Percentiles rank a stretch among this genome's conserved stretches.
These are phyloP conservation scores for Shinisaurus crocodilurus DNA, from an alignment of 2,113 vertebrate species.

Conservation along the genomic window DNA sequence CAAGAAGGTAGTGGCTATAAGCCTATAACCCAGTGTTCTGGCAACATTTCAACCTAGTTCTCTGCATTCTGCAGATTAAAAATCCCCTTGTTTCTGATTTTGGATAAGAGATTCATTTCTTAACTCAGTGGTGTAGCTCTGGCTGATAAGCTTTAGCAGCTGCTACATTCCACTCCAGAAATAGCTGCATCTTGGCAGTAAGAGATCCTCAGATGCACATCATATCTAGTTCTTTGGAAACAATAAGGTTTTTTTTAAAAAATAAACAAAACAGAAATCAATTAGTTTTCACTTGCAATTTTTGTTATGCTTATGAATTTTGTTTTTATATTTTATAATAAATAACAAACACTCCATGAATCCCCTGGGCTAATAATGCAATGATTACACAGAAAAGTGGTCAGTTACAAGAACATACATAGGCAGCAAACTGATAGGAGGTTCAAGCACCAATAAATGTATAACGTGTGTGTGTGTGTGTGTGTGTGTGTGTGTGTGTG, in stretches of 20 bases:
- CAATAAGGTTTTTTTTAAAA: slow-evolving; percentile 73
- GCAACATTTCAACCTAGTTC: slow-evolving; percentile 54
- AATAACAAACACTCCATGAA: not conserved
- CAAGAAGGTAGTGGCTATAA: slow-evolving; percentile 20
- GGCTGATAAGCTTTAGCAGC: slow-evolving; percentile 41
- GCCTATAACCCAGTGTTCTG: slow-evolving; percentile 1
- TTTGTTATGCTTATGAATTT: slow-evolving; percentile 61
- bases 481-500: too few species aligned
- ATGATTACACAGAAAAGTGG: too few species aligned
- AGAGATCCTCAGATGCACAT: slow-evolving; percentile 57
- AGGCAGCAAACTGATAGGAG: not conserved
- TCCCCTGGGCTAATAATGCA: not conserved
- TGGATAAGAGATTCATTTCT: slow-evolving; percentile 53
- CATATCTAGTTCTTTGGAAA: slow-evolving; percentile 76
- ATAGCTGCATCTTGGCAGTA: slow-evolving; percentile 45
- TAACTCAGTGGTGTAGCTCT: slow-evolving; percentile 25
- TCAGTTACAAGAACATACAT: not conserved
- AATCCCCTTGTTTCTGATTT: slow-evolving; percentile 47
- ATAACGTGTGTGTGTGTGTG: too few species aligned
- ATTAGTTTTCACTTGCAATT: slow-evolving; percentile 79
- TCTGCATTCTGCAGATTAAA: slow-evolving; percentile 60
- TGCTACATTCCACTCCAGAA: slow-evolving; percentile 43
- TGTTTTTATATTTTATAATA: slow-evolving; percentile 5
- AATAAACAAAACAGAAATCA: slow-evolving; percentile 72
- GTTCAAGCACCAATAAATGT: not conserved